Conservation (phyloP, 64 coral and sea anemone species). For the Actinia equina region DNA sequence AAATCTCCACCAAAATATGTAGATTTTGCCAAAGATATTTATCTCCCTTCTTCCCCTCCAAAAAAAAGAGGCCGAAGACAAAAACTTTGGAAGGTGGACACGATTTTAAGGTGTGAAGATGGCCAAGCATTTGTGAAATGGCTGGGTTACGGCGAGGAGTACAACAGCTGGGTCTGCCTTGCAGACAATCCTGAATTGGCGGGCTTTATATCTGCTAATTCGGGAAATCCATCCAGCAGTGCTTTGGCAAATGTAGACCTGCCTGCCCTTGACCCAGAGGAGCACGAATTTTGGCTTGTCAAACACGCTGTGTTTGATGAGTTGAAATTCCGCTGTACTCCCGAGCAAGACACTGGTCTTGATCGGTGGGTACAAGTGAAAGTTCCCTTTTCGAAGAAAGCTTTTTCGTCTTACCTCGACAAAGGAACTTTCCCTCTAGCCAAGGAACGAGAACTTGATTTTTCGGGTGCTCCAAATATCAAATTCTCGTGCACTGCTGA, state of each 20-base stretch:
- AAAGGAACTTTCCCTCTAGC: constrained; percentile 17
- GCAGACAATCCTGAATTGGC: constrained; percentile 5
- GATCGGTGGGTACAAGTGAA: constrained; percentile 14
- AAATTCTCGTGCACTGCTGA: constrained; percentile 12
- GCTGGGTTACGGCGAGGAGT: not conserved
- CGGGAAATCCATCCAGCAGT: constrained; percentile 3
- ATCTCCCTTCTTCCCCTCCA: not conserved
- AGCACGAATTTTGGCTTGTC: constrained; percentile 16
- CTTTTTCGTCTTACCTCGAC: not conserved
- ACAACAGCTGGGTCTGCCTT: not conserved
- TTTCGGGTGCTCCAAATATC: not conserved
- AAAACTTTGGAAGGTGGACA: not conserved
- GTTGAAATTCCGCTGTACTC: not conserved
- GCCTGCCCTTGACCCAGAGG: not conserved
- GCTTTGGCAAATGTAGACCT: not conserved
- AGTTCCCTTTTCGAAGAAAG: constrained; percentile 24
- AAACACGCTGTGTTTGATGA: not conserved
- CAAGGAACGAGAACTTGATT: not conserved
- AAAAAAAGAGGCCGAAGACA: not conserved
- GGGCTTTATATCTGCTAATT: not conserved
- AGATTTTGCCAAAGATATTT: not conserved
- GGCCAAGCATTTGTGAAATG: not conserved
- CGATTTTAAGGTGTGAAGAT: not conserved
- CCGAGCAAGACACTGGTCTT: constrained; percentile 6
- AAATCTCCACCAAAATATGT: not conserved